phyloP scores from a whole-genome alignment of 1,140 invertebrate species.

The Aphelenchoides besseyi region DNA sequence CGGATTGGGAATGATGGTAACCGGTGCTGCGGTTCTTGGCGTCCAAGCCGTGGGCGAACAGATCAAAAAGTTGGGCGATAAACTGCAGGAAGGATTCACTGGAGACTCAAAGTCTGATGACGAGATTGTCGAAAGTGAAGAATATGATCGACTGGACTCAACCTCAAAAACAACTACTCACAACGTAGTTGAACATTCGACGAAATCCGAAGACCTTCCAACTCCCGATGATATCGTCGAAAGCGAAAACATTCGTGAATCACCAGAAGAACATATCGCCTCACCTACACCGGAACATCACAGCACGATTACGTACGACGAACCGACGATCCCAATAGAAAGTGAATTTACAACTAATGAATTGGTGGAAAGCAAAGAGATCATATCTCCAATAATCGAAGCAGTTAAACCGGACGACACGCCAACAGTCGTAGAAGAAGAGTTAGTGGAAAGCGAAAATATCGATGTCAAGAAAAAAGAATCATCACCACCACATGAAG shows the following conservation, averaged over 20 bases:
- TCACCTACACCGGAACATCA: background rate
- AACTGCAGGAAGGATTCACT: background rate
- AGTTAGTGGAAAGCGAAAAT: conserved; percentile 9
- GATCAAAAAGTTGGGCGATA: background rate
- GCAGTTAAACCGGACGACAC: too few species aligned
- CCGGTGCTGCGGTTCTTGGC: conserved; percentile 14
- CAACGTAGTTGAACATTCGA: background rate
- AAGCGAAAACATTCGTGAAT: conserved; percentile 12
- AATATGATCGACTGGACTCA: background rate
- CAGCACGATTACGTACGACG: background rate
- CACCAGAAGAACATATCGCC: background rate
- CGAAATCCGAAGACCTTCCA: background rate
- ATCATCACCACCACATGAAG: background rate
- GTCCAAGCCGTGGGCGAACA: conserved; percentile 1
- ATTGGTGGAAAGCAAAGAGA: background rate
- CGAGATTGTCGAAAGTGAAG: conserved; percentile 16
- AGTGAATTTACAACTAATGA: background rate
- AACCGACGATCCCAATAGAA: background rate
- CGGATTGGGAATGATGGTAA: conserved; percentile 8
- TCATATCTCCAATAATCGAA: background rate
- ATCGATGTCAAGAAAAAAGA: background rate
- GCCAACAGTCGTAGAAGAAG: background rate
- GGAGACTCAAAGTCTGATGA: background rate
- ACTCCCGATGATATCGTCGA: conserved; percentile 1
- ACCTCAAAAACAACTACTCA: background rate